phyloP scores from a whole-genome alignment of 2,888 invertebrate species.

The Cephus sareptanus region DNA sequence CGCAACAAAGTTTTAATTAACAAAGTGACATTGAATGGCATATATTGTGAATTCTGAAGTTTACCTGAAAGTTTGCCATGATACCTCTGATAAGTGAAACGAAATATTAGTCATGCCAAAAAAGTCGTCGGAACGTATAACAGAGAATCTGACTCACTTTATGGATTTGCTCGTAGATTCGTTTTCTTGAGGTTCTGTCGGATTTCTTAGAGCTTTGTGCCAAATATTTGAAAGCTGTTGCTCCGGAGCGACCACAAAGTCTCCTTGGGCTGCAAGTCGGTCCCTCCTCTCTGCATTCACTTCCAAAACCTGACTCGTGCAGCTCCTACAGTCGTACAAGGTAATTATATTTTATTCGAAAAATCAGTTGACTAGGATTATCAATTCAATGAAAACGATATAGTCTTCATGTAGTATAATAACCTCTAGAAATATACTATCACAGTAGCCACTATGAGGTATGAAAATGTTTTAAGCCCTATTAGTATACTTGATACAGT shows the following conservation, averaged over 20 bases:
- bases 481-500: too few relatives aligned
- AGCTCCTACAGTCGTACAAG: constrained; percentile 37
- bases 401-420: too few relatives aligned
- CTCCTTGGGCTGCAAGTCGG: constrained; percentile 60
- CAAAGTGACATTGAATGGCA: neutral
- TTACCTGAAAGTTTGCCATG: constrained; percentile 65
- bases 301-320: constrained; percentile 57
- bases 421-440: too few relatives aligned
- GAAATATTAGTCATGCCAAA: constrained; percentile 4
- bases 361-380: too few relatives aligned
- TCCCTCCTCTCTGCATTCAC: constrained; percentile 64
- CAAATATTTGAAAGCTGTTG: constrained; percentile 63
- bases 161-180: constrained; percentile 40
- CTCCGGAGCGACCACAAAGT: constrained; percentile 57
- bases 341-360: neutral
- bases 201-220: constrained; percentile 62
- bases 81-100: constrained; percentile 52
- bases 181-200: constrained; percentile 40
- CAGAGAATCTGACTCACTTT: constrained; percentile 37
- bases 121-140: constrained; percentile 9
- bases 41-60: constrained; percentile 11
- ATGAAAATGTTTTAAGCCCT: too few relatives aligned
- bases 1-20: neutral
- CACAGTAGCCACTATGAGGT: too few relatives aligned
- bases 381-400: too few relatives aligned